These are phyloP conservation scores for Chelonus formosanus DNA, from an alignment of 2,888 invertebrate species.

Conservation along the genomic window DNA sequence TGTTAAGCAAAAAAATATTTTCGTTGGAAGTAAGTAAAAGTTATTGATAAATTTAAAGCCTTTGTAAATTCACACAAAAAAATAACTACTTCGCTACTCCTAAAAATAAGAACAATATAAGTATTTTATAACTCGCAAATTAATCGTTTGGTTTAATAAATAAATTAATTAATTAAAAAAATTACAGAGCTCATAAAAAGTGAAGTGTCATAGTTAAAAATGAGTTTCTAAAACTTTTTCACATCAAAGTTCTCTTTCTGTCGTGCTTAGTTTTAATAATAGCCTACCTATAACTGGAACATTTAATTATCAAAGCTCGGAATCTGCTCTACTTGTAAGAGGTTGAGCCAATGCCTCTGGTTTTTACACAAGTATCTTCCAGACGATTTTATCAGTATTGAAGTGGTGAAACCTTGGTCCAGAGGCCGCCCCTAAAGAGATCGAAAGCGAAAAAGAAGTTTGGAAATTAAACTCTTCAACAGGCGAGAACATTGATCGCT, in stretches of 20 bases:
- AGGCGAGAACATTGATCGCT: constrained; percentile 35
- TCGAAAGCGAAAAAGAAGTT: neutral
- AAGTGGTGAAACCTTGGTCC: constrained; percentile 12
- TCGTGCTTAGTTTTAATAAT: constrained; percentile 38
- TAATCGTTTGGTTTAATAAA: no score
- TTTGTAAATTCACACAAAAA: no score
- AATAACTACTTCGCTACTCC: no score
- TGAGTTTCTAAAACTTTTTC: constrained; percentile 13
- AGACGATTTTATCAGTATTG: constrained; percentile 40
- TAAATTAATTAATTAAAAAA: no score
- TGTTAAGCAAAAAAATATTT: no score
- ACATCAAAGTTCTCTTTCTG: constrained; percentile 37
- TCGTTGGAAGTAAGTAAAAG: no score
- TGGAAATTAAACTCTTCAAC: constrained; percentile 31
- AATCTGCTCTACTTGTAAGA: constrained; percentile 43
- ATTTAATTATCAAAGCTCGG: constrained; percentile 56
- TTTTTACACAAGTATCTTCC: constrained; percentile 29
- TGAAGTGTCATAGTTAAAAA: neutral
- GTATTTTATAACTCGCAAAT: no score
- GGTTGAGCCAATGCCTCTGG: constrained; percentile 37
- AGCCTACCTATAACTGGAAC: constrained; percentile 55
- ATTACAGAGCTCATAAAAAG: no score
- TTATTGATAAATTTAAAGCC: no score
- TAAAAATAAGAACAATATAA: no score
- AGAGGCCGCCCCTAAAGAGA: constrained; percentile 10